phyloP scores from a whole-genome alignment of 2,888 invertebrate species.

The Phytoseiulus persimilis region DNA sequence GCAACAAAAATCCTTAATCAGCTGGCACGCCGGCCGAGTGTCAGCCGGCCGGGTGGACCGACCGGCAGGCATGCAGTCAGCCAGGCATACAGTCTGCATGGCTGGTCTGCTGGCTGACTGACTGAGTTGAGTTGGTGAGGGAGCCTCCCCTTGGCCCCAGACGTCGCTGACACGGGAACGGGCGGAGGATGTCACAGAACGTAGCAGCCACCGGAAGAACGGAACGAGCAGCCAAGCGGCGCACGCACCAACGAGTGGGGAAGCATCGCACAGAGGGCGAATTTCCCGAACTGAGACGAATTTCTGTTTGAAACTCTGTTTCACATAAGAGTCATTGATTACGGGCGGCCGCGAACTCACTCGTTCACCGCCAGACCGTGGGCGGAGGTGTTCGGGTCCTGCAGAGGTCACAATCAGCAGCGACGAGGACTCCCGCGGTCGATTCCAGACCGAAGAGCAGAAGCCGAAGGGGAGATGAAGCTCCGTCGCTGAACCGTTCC shows the following conservation, averaged over 20 bases:
- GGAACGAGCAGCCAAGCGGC: not conserved
- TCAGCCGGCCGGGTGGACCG: too few relatives aligned
- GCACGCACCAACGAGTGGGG: not conserved
- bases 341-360: not conserved
- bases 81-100: not conserved
- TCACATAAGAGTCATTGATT: not conserved
- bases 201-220: not conserved
- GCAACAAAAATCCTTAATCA: conserved; percentile 5
- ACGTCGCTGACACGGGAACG: not conserved
- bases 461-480: too few relatives aligned
- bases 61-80: too few relatives aligned
- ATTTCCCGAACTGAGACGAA: not conserved
- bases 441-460: too few relatives aligned
- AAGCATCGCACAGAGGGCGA: not conserved
- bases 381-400: too few relatives aligned
- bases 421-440: too few relatives aligned
- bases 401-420: too few relatives aligned
- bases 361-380: not conserved
- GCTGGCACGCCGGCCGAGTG: not conserved
- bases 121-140: not conserved
- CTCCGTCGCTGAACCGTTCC: too few relatives aligned
- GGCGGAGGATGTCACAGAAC: not conserved
- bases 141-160: not conserved
- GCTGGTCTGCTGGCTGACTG: not conserved
- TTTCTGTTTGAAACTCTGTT: not conserved